These are phyloP conservation scores for Chroicocephalus ridibundus DNA, from an alignment of 2,113 vertebrate species.

Conservation along the genomic window DNA sequence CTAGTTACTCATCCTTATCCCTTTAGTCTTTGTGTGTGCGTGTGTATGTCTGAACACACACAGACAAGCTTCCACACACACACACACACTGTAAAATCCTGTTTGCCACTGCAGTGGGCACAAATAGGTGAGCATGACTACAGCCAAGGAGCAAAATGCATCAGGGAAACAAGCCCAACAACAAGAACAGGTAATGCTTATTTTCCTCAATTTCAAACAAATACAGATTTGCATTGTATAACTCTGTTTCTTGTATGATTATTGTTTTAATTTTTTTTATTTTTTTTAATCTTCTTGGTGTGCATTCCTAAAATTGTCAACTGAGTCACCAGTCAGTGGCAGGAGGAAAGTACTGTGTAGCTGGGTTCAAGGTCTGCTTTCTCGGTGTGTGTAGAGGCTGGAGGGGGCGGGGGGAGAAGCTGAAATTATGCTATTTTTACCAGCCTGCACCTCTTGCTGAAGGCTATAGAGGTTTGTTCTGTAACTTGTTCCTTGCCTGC, in stretches of 20 bases:
- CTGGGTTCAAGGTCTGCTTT: conserved; percentile 47
- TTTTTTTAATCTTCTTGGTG: not conserved
- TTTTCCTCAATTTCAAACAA: conserved; percentile 53
- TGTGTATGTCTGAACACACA: conserved; percentile 44
- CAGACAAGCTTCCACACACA: conserved; percentile 12
- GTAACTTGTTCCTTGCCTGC: not conserved
- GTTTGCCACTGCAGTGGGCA: conserved; percentile 62
- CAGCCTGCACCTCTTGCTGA: conserved; percentile 5
- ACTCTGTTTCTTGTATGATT: not conserved
- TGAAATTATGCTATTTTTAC: conserved; percentile 50
- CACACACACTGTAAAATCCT: conserved; percentile 24
- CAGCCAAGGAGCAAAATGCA: conserved; percentile 88
- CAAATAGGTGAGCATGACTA: conserved; percentile 87
- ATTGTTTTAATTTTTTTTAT: not conserved
- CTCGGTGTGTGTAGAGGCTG: not conserved
- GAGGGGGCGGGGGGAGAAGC: not conserved
- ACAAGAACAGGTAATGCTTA: conserved; percentile 89
- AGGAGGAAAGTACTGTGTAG: not conserved
- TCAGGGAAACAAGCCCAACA: conserved; percentile 86
- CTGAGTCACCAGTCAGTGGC: conserved; percentile 23
- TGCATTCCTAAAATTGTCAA: conserved; percentile 17
- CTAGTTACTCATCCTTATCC: conserved; percentile 64
- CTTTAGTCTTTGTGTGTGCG: conserved; percentile 28
- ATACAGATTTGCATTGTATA: not conserved
- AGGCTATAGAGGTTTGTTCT: not conserved